These are phyloP conservation scores for Montipora sp. DNA, from an alignment of 64 coral and sea anemone genomes.

Conservation along the genomic window DNA sequence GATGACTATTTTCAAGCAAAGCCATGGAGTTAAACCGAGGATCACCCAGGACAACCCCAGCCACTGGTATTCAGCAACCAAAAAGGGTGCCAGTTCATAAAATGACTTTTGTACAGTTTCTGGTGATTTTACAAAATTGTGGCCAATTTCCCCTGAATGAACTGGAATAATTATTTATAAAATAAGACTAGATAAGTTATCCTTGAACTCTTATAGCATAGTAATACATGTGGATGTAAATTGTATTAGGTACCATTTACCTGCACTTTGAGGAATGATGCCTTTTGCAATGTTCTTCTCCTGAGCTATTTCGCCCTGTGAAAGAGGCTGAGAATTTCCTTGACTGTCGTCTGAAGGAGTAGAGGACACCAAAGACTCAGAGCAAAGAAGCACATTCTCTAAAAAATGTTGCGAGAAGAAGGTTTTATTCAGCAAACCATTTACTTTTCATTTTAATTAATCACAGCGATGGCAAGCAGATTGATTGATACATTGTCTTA, in stretches of 20 bases:
- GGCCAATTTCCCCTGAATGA: too few relatives aligned
- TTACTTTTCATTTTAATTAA: too few relatives aligned
- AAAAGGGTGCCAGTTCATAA: too few relatives aligned
- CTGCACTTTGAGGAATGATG: not conserved
- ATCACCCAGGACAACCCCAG: too few relatives aligned
- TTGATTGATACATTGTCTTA: not conserved
- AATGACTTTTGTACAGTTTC: too few relatives aligned
- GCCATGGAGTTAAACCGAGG: too few relatives aligned
- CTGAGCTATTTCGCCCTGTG: not conserved
- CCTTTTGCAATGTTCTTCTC: not conserved
- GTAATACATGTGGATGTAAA: not conserved
- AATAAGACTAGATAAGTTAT: not conserved
- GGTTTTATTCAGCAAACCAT: not conserved
- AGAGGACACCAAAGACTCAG: constrained; percentile 64
- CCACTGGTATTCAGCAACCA: too few relatives aligned
- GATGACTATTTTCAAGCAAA: too few relatives aligned
- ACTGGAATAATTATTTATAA: too few relatives aligned
- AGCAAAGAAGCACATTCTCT: constrained; percentile 65
- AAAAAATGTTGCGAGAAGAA: not conserved
- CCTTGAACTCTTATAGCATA: not conserved
- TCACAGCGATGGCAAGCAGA: too few relatives aligned
- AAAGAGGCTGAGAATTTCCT: constrained; percentile 38
- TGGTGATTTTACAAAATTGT: too few relatives aligned
- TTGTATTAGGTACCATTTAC: not conserved
- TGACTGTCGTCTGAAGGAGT: constrained; percentile 80